Evolutionary conservation across 2,888 invertebrate genomes (phyloP).

Genomic region (Phortica magna): DNA sequence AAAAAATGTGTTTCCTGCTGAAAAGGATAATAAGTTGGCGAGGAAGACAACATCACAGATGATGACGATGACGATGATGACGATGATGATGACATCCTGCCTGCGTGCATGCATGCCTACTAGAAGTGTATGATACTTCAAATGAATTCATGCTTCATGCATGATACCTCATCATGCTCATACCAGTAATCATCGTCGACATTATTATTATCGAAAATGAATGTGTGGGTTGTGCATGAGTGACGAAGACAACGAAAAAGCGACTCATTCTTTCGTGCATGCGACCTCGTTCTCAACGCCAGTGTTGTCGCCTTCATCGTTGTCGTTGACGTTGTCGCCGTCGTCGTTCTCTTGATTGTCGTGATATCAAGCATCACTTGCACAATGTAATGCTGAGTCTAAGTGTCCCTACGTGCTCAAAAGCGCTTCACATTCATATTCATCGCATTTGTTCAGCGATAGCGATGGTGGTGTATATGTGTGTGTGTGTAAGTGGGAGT

Average conservation of each 20-base stretch:
- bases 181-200: constrained; percentile 34
- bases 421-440: constrained; percentile 68
- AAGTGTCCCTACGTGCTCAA: constrained; percentile 75
- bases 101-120: constrained; percentile 44
- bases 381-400: constrained; percentile 66
- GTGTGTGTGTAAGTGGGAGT: constrained; percentile 7
- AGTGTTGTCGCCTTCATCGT: background rate
- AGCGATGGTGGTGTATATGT: background rate
- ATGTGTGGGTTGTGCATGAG: background rate
- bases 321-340: background rate
- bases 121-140: constrained; percentile 64
- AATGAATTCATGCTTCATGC: constrained; percentile 73
- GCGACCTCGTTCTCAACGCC: background rate
- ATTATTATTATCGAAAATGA: constrained; percentile 3
- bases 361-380: constrained; percentile 33
- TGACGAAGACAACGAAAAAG: background rate
- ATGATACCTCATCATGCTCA: constrained; percentile 68
- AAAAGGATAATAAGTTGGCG: constrained; percentile 15
- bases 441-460: background rate
- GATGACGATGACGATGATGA: constrained; percentile 14
- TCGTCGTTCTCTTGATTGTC: constrained; percentile 1
- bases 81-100: constrained; percentile 15
- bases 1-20: constrained; percentile 4
- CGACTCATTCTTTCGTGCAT: background rate
- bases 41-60: background rate